phyloP scores from a whole-genome alignment of 2,888 invertebrate genomes.

The Melolontha melolontha region DNA sequence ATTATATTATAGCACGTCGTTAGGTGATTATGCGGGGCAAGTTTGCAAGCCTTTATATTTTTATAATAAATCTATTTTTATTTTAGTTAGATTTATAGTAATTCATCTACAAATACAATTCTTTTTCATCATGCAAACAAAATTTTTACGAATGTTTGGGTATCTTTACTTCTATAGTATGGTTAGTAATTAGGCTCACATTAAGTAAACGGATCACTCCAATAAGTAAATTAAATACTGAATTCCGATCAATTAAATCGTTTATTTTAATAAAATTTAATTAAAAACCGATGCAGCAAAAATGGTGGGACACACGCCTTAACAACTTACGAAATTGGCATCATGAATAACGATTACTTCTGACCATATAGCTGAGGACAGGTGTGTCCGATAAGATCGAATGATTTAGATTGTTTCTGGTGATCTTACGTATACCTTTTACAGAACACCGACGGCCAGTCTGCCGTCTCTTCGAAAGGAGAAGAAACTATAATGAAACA shows the following conservation, averaged over 20 bases:
- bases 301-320: conserved; percentile 9
- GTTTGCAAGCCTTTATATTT: no score
- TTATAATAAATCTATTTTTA: no score
- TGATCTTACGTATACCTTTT: conserved; percentile 16
- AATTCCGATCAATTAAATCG: conserved; percentile 25
- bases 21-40: no score
- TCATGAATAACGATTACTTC: conserved; percentile 31
- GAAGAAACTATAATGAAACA: not conserved
- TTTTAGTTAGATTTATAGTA: no score
- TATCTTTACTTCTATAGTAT: no score
- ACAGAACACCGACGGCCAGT: conserved; percentile 4
- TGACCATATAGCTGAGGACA: conserved; percentile 13
- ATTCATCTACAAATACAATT: no score
- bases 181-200: no score
- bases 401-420: conserved; percentile 34
- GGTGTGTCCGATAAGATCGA: conserved; percentile 32
- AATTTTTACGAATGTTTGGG: no score
- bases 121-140: no score
- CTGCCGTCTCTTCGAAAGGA: conserved; percentile 7
- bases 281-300: conserved; percentile 14
- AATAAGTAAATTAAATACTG: conserved; percentile 10
- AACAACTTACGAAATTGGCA: conserved; percentile 25
- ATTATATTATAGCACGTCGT: no score
- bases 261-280: conserved; percentile 32
- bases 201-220: no score